A percentile compares a stretch with the other conserved stretches of the same genome.
Conservation (phyloP, 2,797 vertebrate species). For the Poeciliopsis paucimaculata region DNA sequence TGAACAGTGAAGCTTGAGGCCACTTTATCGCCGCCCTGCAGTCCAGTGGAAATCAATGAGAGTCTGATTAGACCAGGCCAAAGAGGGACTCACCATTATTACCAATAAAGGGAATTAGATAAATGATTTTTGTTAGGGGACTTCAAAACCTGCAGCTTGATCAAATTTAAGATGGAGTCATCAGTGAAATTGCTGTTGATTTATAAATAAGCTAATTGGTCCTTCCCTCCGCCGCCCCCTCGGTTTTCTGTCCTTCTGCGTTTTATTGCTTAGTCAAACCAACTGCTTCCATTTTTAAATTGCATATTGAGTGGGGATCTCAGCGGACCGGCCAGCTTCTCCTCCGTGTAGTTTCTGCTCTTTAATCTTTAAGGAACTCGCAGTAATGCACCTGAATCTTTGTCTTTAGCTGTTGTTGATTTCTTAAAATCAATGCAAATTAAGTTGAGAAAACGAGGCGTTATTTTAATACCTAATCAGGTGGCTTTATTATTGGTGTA, state of each 20-base stretch:
- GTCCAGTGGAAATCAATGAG: slow-evolving; percentile 77
- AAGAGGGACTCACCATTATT: slow-evolving; percentile 78
- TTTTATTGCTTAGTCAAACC: slow-evolving; percentile 98
- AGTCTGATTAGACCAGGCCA: slow-evolving; percentile 74
- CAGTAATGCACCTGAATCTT: slow-evolving; percentile 54
- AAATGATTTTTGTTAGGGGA: slow-evolving; percentile 80
- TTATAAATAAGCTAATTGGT: slow-evolving; percentile 97
- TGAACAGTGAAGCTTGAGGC: slow-evolving; percentile 5
- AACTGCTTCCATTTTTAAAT: slow-evolving; percentile 98
- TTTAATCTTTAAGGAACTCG: slow-evolving; percentile 55
- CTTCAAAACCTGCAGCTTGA: slow-evolving; percentile 87
- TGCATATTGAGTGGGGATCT: slow-evolving; percentile 94
- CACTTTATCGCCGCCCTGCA: slow-evolving; percentile 22
- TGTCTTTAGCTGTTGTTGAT: slow-evolving; percentile 25
- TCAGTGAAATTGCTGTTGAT: slow-evolving; percentile 95
- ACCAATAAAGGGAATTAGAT: slow-evolving; percentile 85
- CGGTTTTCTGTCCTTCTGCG: slow-evolving; percentile 47
- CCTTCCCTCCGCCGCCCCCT: slow-evolving; percentile 67
- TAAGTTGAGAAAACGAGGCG: slow-evolving; percentile 18
- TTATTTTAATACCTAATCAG: slow-evolving; percentile 40
- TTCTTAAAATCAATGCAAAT: background rate
- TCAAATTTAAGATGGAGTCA: slow-evolving; percentile 92
- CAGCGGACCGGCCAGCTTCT: slow-evolving; percentile 87
- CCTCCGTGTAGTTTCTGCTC: slow-evolving; percentile 84
- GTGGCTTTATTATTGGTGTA: slow-evolving; percentile 29